Evolutionary conservation across 1,140 invertebrate species (phyloP).

Genomic region (Pissodes strobi): DNA sequence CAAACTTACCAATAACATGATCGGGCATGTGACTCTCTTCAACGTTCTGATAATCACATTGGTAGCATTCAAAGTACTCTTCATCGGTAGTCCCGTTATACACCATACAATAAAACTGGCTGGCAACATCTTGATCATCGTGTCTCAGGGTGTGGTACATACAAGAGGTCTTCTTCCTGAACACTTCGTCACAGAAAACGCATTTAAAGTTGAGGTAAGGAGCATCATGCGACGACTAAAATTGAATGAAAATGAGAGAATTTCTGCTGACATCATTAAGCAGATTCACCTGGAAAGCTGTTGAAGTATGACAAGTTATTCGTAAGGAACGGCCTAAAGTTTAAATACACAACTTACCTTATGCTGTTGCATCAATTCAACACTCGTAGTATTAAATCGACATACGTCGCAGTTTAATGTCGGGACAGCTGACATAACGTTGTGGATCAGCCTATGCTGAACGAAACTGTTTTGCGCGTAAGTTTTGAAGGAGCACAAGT

Average conservation of each 20-base stretch:
- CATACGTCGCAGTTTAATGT: conserved; percentile 9
- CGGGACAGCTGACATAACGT: background rate
- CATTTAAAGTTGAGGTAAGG: conserved; percentile 13
- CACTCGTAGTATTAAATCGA: conserved; percentile 1
- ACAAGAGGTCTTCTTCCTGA: conserved; percentile 14
- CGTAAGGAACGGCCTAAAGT: too few relatives aligned
- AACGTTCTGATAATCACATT: conserved; percentile 21
- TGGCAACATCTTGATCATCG: conserved; percentile 26
- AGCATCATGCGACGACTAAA: too few relatives aligned
- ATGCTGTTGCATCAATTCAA: conserved; percentile 15
- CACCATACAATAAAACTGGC: conserved; percentile 19
- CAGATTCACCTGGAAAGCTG: too few relatives aligned
- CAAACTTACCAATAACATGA: conserved; percentile 29
- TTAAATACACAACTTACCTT: too few relatives aligned
- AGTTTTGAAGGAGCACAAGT: conserved; percentile 18
- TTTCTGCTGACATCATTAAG: too few relatives aligned
- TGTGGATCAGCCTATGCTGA: conserved; percentile 20
- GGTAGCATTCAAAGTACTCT: conserved; percentile 29
- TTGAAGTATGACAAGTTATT: too few relatives aligned
- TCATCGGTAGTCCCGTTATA: conserved; percentile 1
- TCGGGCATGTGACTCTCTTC: conserved; percentile 15
- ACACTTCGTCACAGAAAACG: conserved; percentile 16
- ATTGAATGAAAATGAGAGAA: too few relatives aligned
- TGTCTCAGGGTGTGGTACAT: conserved; percentile 25
- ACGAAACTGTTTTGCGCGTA: conserved; percentile 14